phyloP scores from a whole-genome alignment of 2,888 invertebrate species.

The Zhuqinia jingwanae region DNA sequence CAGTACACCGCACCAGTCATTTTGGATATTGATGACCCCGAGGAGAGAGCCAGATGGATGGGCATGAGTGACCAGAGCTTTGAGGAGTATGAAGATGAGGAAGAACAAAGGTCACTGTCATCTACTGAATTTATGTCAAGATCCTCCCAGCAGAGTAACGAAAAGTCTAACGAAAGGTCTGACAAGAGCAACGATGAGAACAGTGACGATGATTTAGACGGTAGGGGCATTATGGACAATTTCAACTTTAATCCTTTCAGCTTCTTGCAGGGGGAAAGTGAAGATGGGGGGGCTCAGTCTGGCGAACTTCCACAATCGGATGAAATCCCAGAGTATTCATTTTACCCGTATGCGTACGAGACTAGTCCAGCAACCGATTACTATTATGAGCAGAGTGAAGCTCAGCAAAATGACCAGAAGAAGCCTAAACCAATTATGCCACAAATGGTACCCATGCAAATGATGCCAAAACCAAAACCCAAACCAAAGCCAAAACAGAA shows the following conservation, averaged over 20 bases:
- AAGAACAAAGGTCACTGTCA: slow-evolving; percentile 30
- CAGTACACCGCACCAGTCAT: slow-evolving; percentile 62
- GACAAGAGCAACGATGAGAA: background rate
- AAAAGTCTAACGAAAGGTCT: background rate
- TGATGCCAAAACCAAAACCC: slow-evolving; percentile 17
- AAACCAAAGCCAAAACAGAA: slow-evolving; percentile 44
- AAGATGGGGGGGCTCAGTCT: background rate
- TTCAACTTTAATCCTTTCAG: slow-evolving; percentile 48
- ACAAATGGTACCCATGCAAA: slow-evolving; percentile 28
- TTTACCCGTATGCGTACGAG: slow-evolving; percentile 31
- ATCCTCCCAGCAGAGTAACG: slow-evolving; percentile 28
- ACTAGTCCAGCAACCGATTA: background rate
- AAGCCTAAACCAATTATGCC: slow-evolving; percentile 11
- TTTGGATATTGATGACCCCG: slow-evolving; percentile 68
- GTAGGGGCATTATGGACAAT: slow-evolving; percentile 53
- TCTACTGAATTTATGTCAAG: slow-evolving; percentile 51
- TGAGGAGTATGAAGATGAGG: slow-evolving; percentile 43
- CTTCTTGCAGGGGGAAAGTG: slow-evolving; percentile 33
- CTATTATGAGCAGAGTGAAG: slow-evolving; percentile 15
- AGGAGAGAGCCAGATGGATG: slow-evolving; percentile 59
- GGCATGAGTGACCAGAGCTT: slow-evolving; percentile 30
- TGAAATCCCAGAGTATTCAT: slow-evolving; percentile 22
- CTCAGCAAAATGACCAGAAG: slow-evolving; percentile 20
- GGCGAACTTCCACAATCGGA: slow-evolving; percentile 32
- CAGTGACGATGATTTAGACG: background rate